Conservation (phyloP, 2,797 vertebrate genomes). For the Nannoperca australis region DNA sequence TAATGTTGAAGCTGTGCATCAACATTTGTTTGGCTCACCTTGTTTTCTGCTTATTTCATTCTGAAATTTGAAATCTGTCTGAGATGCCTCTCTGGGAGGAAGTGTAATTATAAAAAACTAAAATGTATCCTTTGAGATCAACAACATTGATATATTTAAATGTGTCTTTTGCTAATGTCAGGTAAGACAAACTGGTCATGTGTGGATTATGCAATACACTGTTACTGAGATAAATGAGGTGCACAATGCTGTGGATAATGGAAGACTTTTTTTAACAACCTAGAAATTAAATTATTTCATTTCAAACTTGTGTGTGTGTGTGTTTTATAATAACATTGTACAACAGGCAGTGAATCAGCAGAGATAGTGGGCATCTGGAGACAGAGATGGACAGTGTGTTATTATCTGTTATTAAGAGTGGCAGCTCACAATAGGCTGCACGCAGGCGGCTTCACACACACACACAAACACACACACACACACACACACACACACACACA, state of each 20-base stretch:
- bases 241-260: constrained; percentile 34
- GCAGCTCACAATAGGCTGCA: constrained; percentile 58
- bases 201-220: constrained; percentile 46
- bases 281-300: constrained; percentile 49
- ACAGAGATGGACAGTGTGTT: constrained; percentile 56
- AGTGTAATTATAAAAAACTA: constrained; percentile 48
- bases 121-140: constrained; percentile 56
- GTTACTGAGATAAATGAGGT: constrained; percentile 46
- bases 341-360: constrained; percentile 57
- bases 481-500: constrained; percentile 9
- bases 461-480: constrained; percentile 13
- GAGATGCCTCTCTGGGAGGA: constrained; percentile 48
- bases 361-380: constrained; percentile 59
- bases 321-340: constrained; percentile 41
- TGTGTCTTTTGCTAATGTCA: constrained; percentile 34
- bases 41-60: constrained; percentile 55
- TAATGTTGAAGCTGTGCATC: constrained; percentile 22
- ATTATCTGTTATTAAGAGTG: constrained; percentile 74
- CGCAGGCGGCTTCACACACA: constrained; percentile 13
- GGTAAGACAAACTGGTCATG: constrained; percentile 24
- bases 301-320: constrained; percentile 22
- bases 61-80: constrained; percentile 17
- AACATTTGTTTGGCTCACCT: constrained; percentile 46
- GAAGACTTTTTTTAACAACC: constrained; percentile 39
- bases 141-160: constrained; percentile 44